A percentile compares a stretch with the other conserved stretches of the same genome.
phyloP scores from a whole-genome alignment of 2,113 vertebrate genomes.

The Amblyornis subalaris region DNA sequence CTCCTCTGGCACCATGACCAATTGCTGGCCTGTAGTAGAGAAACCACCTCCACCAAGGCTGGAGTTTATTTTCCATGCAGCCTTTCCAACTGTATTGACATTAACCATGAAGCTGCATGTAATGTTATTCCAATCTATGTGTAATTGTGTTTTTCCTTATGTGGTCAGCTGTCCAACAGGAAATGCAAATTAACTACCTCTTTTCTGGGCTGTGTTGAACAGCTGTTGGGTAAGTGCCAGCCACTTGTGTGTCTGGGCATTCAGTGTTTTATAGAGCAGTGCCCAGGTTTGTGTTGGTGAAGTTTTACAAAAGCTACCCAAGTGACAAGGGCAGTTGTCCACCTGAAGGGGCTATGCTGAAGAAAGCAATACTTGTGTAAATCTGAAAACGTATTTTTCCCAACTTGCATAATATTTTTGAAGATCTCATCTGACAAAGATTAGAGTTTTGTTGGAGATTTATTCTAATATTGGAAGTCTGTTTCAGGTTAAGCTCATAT shows the following conservation, averaged over 20 bases:
- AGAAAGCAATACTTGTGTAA: background rate
- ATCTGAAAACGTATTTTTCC: background rate
- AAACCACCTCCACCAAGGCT: background rate
- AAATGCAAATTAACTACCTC: background rate
- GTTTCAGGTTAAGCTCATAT: background rate
- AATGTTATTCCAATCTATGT: background rate
- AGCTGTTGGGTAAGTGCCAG: background rate
- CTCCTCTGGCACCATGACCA: background rate
- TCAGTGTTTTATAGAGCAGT: background rate
- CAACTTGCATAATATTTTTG: background rate
- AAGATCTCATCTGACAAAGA: background rate
- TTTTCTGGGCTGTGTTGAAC: background rate
- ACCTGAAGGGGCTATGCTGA: background rate
- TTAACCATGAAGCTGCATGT: background rate
- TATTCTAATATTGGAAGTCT: background rate
- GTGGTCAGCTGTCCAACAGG: background rate
- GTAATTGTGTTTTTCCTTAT: background rate
- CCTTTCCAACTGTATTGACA: background rate
- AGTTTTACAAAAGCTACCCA: background rate
- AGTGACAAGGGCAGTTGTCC: background rate
- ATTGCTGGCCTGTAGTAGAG: background rate
- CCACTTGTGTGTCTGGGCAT: background rate
- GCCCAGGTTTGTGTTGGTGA: background rate
- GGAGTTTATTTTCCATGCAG: background rate
- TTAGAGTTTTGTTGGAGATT: background rate